Percentiles rank a stretch among this genome's conserved stretches.
phyloP scores from a whole-genome alignment of 2,113 vertebrate genomes.

The Heterotilapia buettikoferi region DNA sequence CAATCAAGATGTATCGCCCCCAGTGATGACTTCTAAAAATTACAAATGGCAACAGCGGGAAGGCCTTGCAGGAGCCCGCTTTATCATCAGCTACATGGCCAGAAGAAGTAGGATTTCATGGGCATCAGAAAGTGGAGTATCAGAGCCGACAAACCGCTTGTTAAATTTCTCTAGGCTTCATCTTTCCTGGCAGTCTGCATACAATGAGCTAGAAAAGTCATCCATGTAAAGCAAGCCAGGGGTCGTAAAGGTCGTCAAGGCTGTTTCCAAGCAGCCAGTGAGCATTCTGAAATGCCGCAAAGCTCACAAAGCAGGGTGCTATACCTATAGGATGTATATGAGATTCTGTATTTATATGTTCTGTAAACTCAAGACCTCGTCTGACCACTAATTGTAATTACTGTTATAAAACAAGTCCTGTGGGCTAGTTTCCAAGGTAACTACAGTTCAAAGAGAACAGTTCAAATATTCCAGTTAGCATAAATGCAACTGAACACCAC shows the following conservation, averaged over 20 bases:
- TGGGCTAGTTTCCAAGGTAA: conserved; percentile 63
- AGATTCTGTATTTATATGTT: neutral
- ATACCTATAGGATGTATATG: neutral
- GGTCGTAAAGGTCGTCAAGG: conserved; percentile 2
- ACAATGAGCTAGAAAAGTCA: conserved; percentile 44
- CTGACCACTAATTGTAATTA: conserved; percentile 56
- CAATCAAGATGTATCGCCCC: conserved; percentile 71
- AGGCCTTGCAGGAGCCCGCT: conserved; percentile 52
- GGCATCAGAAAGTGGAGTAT: conserved; percentile 33
- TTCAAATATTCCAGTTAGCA: conserved; percentile 53
- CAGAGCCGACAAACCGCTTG: conserved; percentile 22
- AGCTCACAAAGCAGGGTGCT: neutral
- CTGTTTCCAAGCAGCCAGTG: neutral
- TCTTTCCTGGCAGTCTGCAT: conserved; percentile 6
- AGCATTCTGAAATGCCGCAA: neutral
- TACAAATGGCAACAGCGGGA: conserved; percentile 63
- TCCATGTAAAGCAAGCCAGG: conserved; percentile 1
- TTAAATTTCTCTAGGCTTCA: conserved; percentile 23
- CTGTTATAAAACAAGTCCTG: conserved; percentile 32
- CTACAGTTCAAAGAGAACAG: conserved; percentile 46
- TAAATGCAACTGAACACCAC: conserved; percentile 35
- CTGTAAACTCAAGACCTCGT: conserved; percentile 11
- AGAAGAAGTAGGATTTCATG: conserved; percentile 45
- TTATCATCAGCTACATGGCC: conserved; percentile 45
- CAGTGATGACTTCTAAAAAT: conserved; percentile 66